These are phyloP conservation scores for Thymallus thymallus DNA, from an alignment of 2,113 vertebrate species.

Conservation along the genomic window DNA sequence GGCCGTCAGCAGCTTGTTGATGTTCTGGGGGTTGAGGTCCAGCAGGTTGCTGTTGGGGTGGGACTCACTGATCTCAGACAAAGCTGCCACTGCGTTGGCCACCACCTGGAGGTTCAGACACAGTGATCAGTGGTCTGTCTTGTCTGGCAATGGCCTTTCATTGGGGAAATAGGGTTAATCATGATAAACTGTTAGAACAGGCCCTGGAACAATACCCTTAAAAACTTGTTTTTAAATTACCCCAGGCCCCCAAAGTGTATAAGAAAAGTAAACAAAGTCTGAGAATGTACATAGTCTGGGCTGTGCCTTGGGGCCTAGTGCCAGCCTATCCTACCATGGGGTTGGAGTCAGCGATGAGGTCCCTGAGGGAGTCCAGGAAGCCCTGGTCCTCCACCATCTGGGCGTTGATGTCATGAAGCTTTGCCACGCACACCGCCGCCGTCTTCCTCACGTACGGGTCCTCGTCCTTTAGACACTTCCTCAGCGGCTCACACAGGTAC, in stretches of 20 bases:
- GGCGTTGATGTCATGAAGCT: conserved; percentile 98
- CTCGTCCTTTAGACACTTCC: conserved; percentile 97
- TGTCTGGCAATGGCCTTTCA: too few species aligned
- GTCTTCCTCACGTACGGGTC: conserved; percentile 98
- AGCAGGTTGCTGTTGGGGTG: conserved; percentile 98
- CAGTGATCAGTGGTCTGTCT: too few species aligned
- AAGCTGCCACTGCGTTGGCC: conserved; percentile 93
- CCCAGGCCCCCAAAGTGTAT: too few species aligned
- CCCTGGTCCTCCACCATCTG: conserved; percentile 99
- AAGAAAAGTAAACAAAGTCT: too few species aligned
- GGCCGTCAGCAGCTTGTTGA: conserved; percentile 97
- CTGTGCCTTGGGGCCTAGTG: not conserved
- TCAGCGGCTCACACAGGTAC: conserved; percentile 95
- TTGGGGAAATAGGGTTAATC: too few species aligned
- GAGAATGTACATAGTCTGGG: too few species aligned
- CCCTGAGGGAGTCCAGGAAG: conserved; percentile 93
- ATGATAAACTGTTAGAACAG: too few species aligned
- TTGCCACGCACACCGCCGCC: conserved; percentile 94
- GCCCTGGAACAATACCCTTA: too few species aligned
- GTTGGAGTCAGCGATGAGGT: conserved; percentile 98
- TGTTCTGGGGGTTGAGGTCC: conserved; percentile 97
- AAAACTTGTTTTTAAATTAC: too few species aligned
- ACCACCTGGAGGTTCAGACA: conserved; percentile 80
- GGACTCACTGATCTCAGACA: conserved; percentile 98
- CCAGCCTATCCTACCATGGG: conserved; percentile 83